phyloP scores from a whole-genome alignment of 2,888 invertebrate genomes.

The Drosophila meridionalis region DNA sequence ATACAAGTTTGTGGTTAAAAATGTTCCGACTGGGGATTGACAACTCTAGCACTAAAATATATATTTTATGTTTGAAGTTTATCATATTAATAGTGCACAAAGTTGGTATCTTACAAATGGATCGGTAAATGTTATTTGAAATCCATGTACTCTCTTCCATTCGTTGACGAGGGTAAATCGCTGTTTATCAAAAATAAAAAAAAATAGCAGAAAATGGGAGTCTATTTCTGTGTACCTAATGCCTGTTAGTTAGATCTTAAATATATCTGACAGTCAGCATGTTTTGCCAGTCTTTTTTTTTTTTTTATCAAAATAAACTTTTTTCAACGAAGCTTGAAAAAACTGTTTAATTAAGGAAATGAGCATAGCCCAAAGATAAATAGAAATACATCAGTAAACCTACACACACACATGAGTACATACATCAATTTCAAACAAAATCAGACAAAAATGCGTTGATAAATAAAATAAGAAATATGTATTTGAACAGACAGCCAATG shows the following conservation, averaged over 20 bases:
- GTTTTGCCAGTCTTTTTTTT: constrained; percentile 29
- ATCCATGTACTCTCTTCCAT: not conserved
- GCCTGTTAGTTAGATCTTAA: not conserved
- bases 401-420: constrained; percentile 27
- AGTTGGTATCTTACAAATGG: too few species aligned
- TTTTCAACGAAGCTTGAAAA: constrained; percentile 75
- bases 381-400: constrained; percentile 27
- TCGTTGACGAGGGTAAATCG: not conserved
- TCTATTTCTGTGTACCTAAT: not conserved
- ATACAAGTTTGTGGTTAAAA: not conserved
- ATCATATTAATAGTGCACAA: not conserved
- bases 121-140: not conserved
- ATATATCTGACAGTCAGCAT: constrained; percentile 16
- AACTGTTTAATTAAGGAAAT: constrained; percentile 81
- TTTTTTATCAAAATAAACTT: constrained; percentile 31
- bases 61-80: not conserved
- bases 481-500: constrained; percentile 6
- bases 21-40: not conserved
- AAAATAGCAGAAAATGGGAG: too few species aligned
- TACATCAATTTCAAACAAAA: constrained; percentile 48
- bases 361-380: constrained; percentile 58
- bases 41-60: not conserved
- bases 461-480: constrained; percentile 54
- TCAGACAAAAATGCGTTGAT: constrained; percentile 53
- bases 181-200: too few species aligned